Percentiles rank a stretch among this genome's conserved stretches.
phyloP scores from a whole-genome alignment of 2,888 invertebrate genomes.

The Alviniconcha strummeri region DNA sequence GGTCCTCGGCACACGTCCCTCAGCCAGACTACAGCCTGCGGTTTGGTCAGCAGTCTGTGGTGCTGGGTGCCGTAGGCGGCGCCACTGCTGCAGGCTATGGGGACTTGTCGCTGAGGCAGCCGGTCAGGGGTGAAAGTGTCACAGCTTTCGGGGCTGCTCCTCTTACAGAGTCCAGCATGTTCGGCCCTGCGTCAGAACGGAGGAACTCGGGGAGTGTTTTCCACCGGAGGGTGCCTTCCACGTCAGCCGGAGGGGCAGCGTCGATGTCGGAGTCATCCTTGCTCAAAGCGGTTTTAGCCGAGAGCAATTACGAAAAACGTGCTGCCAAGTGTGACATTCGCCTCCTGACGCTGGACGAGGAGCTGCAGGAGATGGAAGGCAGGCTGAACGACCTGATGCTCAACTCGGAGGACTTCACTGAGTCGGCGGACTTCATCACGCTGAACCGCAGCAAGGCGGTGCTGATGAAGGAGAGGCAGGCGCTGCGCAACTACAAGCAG shows the following conservation, averaged over 20 bases:
- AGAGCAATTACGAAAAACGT: constrained; percentile 50
- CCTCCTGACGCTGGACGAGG: constrained; percentile 49
- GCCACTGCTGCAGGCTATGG: not conserved
- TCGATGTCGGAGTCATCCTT: constrained; percentile 15
- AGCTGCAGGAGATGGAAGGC: constrained; percentile 49
- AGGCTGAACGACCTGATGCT: constrained; percentile 49
- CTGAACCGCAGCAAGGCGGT: constrained; percentile 52
- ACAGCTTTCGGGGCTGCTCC: not conserved
- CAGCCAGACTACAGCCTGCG: not conserved
- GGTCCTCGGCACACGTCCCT: not conserved
- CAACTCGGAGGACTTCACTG: constrained; percentile 51
- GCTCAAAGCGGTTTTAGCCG: constrained; percentile 32
- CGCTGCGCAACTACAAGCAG: constrained; percentile 46
- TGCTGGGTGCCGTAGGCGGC: not conserved
- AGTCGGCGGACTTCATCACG: constrained; percentile 49
- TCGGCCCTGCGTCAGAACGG: not conserved
- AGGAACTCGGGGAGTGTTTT: not conserved
- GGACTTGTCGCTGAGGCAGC: constrained; percentile 23
- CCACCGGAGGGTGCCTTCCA: not conserved
- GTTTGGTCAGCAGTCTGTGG: too few relatives aligned
- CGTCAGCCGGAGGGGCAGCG: not conserved
- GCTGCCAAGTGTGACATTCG: constrained; percentile 49
- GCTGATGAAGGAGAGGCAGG: constrained; percentile 50
- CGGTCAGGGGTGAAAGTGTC: not conserved
- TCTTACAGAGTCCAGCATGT: not conserved